Evolutionary conservation across 2,113 vertebrate species (phyloP), one percentile per base, ranked within the genome.

Genomic region (Lophius piscatorius): DNA sequence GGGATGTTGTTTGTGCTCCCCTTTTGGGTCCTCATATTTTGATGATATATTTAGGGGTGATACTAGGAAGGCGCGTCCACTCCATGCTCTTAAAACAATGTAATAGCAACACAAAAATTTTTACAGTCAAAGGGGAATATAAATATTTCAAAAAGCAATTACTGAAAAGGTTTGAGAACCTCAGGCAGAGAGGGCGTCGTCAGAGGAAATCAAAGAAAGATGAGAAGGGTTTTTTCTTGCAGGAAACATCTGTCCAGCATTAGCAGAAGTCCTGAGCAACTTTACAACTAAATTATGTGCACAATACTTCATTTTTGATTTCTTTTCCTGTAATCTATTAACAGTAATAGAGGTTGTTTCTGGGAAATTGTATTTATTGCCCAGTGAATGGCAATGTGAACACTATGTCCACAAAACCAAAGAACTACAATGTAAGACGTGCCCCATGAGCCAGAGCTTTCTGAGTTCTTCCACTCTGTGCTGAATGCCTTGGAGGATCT

Each of bases 401-500:
- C n/a, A 18, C 31, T 10, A 9, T 9, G 20, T 39, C 38, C 26
- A 4, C 44, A 16, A 40, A 61, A 11, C 5, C 12, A 18, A 14
- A 45, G 13, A 20, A 9, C 23, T 23, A 3, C 54, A 51, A 46
- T 5, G 31, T 18, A 65, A 16, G 33, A 41, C 20, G 39, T 48
- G 38, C 18, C 28, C 39, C 38, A 47, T 21, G 22, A 62, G 51
- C 39, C 10, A 20, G 41, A 55, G 14, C 28, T 66, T 18, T 51
- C 17, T 1, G 20, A 63, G 64, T 65, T 66, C 45, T 50, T 48
- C 8, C 45, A 34, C 36, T 33, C 45, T 13, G 20, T 55, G 49
- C 41, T 24, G 6, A 6, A 48, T 41, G 26, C 61, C 20, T 38
- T 58, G 20, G 29, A 51, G 46, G 56, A 69, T 77, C 61, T 48